Evolutionary conservation across 2,888 invertebrate genomes (phyloP), one percentile per base, ranked within the genome.

Genomic region (Lingula anatina): DNA sequence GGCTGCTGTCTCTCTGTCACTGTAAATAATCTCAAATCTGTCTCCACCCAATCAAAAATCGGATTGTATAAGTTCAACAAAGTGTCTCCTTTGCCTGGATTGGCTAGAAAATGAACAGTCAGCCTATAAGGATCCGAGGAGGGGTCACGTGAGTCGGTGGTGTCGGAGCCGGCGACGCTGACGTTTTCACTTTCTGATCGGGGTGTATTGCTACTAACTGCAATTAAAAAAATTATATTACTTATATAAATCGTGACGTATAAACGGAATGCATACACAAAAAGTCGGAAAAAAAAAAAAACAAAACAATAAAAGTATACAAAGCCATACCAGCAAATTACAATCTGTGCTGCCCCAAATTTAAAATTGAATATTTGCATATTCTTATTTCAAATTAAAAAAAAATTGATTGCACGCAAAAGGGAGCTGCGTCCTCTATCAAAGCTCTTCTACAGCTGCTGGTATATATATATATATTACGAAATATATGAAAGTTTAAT

Each of bases 41-140:
- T 61, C 42, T 68, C 67, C 7, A 67, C 56, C 57, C 60, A 65
- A 54, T 56, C 54, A 18, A 65, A 48, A 15, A 66, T 55, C 3
- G 64, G 61, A 35, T 64, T 64, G 47, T 62, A 67, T 24, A 65
- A 56, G 27, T 65, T 60, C 49, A 61, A 58, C 58, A 65, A 54
- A 0, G 63, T 51, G 25, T 53, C 50, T 5, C 60, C 53, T 49
- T 66, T 62, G 54, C 61, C 53, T 2, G 64, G 47, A 46, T 66
- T 64, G 28, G 64, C 62, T 5, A 62, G 50, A 42, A 66, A 59
- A 39, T 64, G 61, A 1, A 66, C 25, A 25, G 62, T 59, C 53
- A 66, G 49, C 25, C 61, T 54, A 40, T 57, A 55, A 38, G 63
- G 62, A 47, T 66, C 65, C n/a, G n/a, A n/a, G n/a, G n/a, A n/a